Base-by-base conservation (phyloP, 2,888 invertebrate genomes). In the Dasypolia templi region DNA sequence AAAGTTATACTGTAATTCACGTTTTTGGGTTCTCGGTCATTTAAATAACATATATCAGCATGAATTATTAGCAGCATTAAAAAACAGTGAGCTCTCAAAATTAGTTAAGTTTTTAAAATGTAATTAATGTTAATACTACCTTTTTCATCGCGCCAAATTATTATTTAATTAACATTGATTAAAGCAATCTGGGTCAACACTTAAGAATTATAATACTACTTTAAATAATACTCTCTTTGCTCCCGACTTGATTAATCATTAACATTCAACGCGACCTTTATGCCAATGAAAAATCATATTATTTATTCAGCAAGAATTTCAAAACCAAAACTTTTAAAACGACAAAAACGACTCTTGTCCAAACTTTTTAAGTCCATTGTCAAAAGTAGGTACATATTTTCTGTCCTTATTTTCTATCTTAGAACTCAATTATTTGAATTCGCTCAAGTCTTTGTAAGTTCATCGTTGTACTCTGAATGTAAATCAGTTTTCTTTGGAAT, bases 341-440 rank as follows among this genome's bases (percentile, higher is more conserved):
- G 68, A 68, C 83, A 72, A 69, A 71, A 75, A 75, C 65, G 72
- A 44, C 35, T 71, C 56, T 65, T 65, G 68, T 51, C 51, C 35
- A 51, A 82, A 83, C 66, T 83, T 83, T 71, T 68, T 66, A 73
- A 83, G 73, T 69, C 73, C 77, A 77, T 81, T 77, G 72, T 83
- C 56, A 74, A 63, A 74, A 74, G n/a, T 62, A 59, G 4, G 35
- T 49, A 58, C 39, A 59, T 55, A 75, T 72, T 80, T 61, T 63
- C 39, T 42, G 58, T 75, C 11, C 53, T 56, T n/a, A 49, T 72
- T 65, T 72, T 58, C 64, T 42, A 58, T 70, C 59, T 62, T 72
- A 35, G 19, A 62, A 72, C 65, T 69, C 53, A 14, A 74, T 80
- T 80, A 80, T 74, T 49, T 71, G 69, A 49, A 64, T 75, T 77